Conservation (phyloP, 2,113 vertebrate species). For the Trematocara macrostoma region DNA sequence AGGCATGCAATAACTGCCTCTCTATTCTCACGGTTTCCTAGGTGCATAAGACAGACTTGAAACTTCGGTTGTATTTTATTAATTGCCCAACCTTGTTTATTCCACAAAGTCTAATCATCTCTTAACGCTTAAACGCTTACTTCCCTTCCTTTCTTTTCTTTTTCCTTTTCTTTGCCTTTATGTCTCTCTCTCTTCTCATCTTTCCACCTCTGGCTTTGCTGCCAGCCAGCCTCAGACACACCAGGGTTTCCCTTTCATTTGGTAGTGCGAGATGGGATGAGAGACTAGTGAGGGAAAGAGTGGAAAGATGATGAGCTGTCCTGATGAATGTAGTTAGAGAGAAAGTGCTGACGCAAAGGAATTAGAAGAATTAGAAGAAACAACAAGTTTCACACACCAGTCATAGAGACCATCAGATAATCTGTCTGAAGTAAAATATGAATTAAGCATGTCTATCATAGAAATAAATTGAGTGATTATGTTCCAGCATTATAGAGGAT, state of each 20-base stretch:
- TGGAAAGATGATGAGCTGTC: slow-evolving; percentile 64
- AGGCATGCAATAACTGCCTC: neutral
- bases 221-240: slow-evolving; percentile 42
- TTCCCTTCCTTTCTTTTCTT: neutral
- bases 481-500: neutral
- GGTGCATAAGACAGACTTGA: neutral
- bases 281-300: slow-evolving; percentile 35
- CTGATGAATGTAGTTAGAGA: slow-evolving; percentile 67
- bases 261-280: slow-evolving; percentile 49
- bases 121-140: slow-evolving; percentile 12
- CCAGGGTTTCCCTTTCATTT: slow-evolving; percentile 71
- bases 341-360: slow-evolving; percentile 63
- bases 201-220: slow-evolving; percentile 61
- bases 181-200: slow-evolving; percentile 40
- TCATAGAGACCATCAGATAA: slow-evolving; percentile 55
- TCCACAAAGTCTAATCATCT: slow-evolving; percentile 33
- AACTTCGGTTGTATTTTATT: neutral
- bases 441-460: neutral
- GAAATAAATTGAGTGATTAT: neutral
- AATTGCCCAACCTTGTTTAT: slow-evolving; percentile 10
- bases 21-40: neutral
- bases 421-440: slow-evolving; percentile 16
- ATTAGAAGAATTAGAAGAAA: slow-evolving; percentile 20
- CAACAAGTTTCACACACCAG: slow-evolving; percentile 52
- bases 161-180: slow-evolving; percentile 9